Base-by-base conservation (phyloP, 1,140 invertebrate species). In the Bathynomus jamesi region DNA sequence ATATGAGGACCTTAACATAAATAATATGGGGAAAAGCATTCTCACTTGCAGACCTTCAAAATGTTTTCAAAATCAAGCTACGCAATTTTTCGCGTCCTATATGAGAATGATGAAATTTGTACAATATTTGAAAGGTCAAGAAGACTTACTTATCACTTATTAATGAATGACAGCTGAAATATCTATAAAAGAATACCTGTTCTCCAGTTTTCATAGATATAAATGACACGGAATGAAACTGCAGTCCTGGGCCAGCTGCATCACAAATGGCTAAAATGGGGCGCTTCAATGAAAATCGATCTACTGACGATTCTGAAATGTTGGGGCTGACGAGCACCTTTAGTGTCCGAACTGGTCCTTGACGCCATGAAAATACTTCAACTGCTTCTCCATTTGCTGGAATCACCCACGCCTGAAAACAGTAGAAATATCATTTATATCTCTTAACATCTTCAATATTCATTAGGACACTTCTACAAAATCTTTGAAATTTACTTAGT, bases 241-340 rank as follows among this genome's bases (percentile, higher is more conserved):
- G 89, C 30, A 91, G 88, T 70, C 90, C 89, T 63, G 91, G 87
- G 75, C 89, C 87, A 74, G 87, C 75, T 71, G 73, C 67, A 65
- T 96, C 94, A 82, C 93, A 95, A 62, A 96, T 83, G 1, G 92
- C 93, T 69, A 94, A 88, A 71, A 98, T 83, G 32, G 94, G 94
- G 77, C 94, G 85, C 81, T 93, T 93, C 71, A 86, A 83, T 28
- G 94, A 24, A 83, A 84, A 85, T 92, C 91, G 68, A 65, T 86
- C 85, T 78, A 85, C 82, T 76, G 75, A 70, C 62, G 67, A 67
- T 3, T 76, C 74, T 5, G 84, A 83, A 71, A 81, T 83, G 76
- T 86, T 83, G 68, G 94, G 94, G 70, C 88, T 89, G 10, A 93
- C 92, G 77, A 98, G 83, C 75, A 98, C 85, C 81, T 89, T 86